Base-by-base conservation (phyloP, 2,113 vertebrate species). In the Pheucticus melanocephalus region DNA sequence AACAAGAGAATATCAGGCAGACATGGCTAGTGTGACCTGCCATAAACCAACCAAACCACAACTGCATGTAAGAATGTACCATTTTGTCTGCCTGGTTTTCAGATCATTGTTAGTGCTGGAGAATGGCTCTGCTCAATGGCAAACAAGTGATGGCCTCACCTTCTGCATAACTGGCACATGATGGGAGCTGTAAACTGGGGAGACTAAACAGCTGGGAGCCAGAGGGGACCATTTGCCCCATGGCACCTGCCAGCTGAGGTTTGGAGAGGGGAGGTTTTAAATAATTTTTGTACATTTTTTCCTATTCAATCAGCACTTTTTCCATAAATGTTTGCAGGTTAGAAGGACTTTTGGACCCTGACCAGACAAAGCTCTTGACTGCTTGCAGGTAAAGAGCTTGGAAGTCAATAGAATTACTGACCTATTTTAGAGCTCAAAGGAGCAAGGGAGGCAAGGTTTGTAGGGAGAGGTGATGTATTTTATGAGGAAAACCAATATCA, bases 401-500 rank as follows among this genome's bases (percentile, higher is more conserved):
- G 82, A 92, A 92, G 42, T 81, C 85, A 82, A 6, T 22, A 35
- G 79, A 65, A 83, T 93, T 93, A 70, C 60, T 93, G 68, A 86
- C 56, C 39, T 45, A 24, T 68, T 6, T 59, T 71, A 82, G 78
- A 75, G 21, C 78, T 76, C 2, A 0, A n/a, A 82, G 57, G 28
- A 79, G 13, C 37, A 42, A 64, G 12, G 35, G 44, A 89, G 17
- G 51, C 23, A 53, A 81, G 39, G 68, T 33, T 48, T 77, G 25
- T 15, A 73, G 45, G 50, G 82, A 88, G 42, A 70, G 19, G 68
- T n/a, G 45, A 82, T 30, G 31, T 25, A 24, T 63, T 93, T 88
- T 86, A 88, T n/a, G 64, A 81, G 60, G 86, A 92, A 95, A 93
- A 91, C 33, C 54, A 64, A 9, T 93, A 88, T 54, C 21, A 48